Percentiles rank a stretch among this genome's conserved stretches.
phyloP scores from a whole-genome alignment of 2,113 vertebrate genomes.

The Ctenomys sociabilis region DNA sequence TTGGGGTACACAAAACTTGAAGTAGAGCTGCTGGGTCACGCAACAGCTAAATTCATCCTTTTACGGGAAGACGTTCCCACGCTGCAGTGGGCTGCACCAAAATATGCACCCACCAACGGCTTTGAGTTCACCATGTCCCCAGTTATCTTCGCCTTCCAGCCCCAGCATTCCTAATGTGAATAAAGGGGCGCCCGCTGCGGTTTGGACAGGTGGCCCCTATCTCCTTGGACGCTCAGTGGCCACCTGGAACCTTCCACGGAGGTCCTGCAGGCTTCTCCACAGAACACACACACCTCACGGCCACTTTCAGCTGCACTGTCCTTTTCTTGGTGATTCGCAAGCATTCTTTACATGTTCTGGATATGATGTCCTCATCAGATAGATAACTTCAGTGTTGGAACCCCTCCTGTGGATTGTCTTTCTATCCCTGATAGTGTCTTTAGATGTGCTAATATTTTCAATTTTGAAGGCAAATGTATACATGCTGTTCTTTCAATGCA shows the following conservation, averaged over 20 bases:
- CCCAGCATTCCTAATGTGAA: background rate
- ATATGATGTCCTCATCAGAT: background rate
- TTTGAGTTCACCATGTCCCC: background rate
- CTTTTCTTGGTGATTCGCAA: background rate
- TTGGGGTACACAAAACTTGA: background rate
- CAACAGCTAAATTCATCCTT: background rate
- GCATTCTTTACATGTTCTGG: background rate
- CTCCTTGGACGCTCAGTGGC: fast-evolving
- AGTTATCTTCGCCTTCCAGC: background rate
- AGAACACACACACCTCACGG: background rate
- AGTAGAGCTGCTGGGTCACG: background rate
- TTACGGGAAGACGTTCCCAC: background rate
- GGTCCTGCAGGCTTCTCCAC: background rate
- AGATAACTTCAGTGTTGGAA: background rate
- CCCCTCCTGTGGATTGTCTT: background rate
- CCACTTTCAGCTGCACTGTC: background rate
- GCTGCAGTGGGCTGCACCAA: background rate
- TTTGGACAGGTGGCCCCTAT: background rate
- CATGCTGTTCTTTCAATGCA: background rate
- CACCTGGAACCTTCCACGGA: background rate
- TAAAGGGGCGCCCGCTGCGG: background rate
- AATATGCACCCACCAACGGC: background rate
- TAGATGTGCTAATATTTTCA: background rate
- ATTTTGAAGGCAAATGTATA: background rate
- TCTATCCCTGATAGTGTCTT: background rate